Evolutionary conservation across 2,113 vertebrate genomes (phyloP).

Genomic region (Strix aluco): DNA sequence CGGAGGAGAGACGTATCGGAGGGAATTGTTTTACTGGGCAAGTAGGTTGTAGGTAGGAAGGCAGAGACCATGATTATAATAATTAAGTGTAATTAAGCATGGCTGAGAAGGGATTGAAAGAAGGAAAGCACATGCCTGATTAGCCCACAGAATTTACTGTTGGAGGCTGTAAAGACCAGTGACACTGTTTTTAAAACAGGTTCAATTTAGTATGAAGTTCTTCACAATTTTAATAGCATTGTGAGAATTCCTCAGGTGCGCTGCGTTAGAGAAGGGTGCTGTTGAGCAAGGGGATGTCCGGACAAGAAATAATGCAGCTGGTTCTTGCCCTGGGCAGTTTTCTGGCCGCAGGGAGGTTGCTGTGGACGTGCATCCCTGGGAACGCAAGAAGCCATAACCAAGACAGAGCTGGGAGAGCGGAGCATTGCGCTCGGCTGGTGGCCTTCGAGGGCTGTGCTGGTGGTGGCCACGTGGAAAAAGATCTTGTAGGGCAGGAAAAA

Average conservation of each 20-base stretch:
- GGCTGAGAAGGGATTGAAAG: background rate
- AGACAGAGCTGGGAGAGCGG: background rate
- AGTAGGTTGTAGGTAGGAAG: background rate
- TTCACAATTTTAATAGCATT: background rate
- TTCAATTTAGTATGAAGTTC: background rate
- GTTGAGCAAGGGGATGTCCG: background rate
- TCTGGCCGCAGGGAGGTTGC: background rate
- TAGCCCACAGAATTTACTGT: background rate
- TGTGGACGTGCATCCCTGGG: rapidly evolving
- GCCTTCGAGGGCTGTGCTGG: background rate
- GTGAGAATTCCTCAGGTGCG: rapidly evolving
- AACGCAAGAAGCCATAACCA: rapidly evolving
- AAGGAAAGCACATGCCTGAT: background rate
- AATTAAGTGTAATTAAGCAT: background rate
- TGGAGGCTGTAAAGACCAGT: background rate
- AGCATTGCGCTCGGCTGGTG: rapidly evolving
- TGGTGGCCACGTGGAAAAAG: rapidly evolving
- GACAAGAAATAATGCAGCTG: rapidly evolving
- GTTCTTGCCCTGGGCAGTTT: background rate
- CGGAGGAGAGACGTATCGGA: rapidly evolving
- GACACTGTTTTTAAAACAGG: background rate
- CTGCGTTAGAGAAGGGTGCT: rapidly evolving
- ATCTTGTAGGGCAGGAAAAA: background rate
- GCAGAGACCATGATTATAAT: background rate
- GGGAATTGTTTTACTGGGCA: background rate